Evolutionary conservation across 2,797 vertebrate species (phyloP).

Genomic region (Cryptoblepharus egeriae): DNA sequence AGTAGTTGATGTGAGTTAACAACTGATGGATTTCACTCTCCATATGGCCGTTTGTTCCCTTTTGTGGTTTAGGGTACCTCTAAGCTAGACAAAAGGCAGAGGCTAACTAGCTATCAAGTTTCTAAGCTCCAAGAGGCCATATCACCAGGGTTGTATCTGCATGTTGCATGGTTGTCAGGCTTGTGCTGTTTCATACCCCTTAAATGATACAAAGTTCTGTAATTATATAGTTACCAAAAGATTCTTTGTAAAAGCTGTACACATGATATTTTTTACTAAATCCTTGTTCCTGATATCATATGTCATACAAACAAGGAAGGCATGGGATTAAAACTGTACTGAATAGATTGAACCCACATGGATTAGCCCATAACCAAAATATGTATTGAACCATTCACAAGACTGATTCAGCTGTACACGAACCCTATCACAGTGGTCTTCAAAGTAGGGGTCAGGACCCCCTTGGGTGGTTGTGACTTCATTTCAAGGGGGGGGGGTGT

Average conservation of each 20-base stretch:
- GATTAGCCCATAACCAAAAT: background rate
- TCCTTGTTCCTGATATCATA: conserved; percentile 20
- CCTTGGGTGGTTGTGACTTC: no score
- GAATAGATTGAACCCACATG: background rate
- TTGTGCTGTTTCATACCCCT: background rate
- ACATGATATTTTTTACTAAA: background rate
- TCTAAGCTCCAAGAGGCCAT: background rate
- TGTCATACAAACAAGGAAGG: background rate
- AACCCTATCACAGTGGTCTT: no score
- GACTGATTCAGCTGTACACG: background rate
- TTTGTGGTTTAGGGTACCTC: background rate
- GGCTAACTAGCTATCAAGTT: background rate
- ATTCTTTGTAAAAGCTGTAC: background rate
- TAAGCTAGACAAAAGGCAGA: background rate
- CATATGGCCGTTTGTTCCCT: background rate
- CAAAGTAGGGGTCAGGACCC: no score
- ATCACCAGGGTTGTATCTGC: background rate
- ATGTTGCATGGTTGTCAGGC: background rate
- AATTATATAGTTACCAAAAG: conserved; percentile 3
- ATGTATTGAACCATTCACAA: background rate
- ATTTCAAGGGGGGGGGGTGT: no score
- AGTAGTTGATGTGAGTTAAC: background rate
- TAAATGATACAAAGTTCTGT: background rate
- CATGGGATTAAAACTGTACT: background rate
- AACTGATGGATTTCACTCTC: background rate